phyloP scores from a whole-genome alignment of 2,797 vertebrate species.

The Numenius phaeopus region DNA sequence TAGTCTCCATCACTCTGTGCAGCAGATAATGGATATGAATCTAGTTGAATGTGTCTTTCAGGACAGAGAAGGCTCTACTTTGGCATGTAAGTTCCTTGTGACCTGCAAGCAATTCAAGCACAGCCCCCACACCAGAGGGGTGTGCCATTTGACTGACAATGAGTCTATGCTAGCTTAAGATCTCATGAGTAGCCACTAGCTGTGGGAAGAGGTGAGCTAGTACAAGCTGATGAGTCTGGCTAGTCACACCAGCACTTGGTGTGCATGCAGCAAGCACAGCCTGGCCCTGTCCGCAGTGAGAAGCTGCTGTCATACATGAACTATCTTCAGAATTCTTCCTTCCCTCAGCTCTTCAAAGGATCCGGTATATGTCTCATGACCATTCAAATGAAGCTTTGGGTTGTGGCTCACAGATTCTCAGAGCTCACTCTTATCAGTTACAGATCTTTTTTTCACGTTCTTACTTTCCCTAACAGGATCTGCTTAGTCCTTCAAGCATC shows the following conservation, averaged over 20 bases:
- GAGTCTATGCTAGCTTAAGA: background rate
- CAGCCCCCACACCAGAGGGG: background rate
- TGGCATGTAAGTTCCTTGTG: background rate
- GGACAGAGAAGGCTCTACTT: background rate
- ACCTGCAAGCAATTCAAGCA: background rate
- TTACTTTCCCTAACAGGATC: background rate
- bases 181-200: background rate
- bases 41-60: background rate
- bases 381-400: background rate
- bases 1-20: background rate
- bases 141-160: background rate
- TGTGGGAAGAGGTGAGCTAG: background rate
- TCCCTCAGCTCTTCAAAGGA: background rate
- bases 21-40: background rate
- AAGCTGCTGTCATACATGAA: background rate
- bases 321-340: background rate
- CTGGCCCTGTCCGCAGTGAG: background rate
- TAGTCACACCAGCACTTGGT: background rate
- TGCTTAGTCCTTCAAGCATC: background rate
- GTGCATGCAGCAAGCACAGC: background rate
- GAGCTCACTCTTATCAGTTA: background rate
- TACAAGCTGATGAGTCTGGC: background rate
- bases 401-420: background rate
- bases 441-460: background rate
- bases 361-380: background rate